Evolutionary conservation across 2,888 invertebrate species (phyloP).

Genomic region (Dusona sp.): DNA sequence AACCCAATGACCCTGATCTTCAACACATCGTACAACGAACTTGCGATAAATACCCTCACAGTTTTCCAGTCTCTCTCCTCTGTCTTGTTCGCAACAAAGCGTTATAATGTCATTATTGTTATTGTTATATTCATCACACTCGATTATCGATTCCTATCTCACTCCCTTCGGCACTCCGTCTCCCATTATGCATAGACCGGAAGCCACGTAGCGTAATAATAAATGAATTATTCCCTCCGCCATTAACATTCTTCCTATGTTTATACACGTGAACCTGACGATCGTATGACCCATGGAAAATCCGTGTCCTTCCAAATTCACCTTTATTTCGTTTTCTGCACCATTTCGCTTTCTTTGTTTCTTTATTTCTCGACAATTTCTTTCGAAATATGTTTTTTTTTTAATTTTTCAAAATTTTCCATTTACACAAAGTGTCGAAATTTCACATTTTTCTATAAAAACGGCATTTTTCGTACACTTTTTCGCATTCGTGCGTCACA

Average conservation of each 20-base stretch:
- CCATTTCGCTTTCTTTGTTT: not conserved
- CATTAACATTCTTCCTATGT: slow-evolving; percentile 17
- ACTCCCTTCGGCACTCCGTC: not conserved
- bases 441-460: not conserved
- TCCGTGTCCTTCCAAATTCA: not conserved
- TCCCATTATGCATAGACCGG: slow-evolving; percentile 26
- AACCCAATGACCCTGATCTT: slow-evolving; percentile 57
- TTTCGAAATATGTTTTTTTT: not conserved
- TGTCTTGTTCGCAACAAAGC: not conserved
- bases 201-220: slow-evolving; percentile 51
- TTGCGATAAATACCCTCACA: slow-evolving; percentile 36
- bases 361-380: not conserved
- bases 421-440: not conserved
- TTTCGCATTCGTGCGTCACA: not conserved
- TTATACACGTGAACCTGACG: not conserved
- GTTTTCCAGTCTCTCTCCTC: not conserved
- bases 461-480: not conserved
- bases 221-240: slow-evolving; percentile 52
- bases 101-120: slow-evolving; percentile 22
- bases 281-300: slow-evolving; percentile 13
- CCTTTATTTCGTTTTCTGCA: not conserved
- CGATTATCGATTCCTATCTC: slow-evolving; percentile 58
- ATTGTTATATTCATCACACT: slow-evolving; percentile 18
- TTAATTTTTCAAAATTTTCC: not conserved
- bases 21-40: slow-evolving; percentile 59